These are phyloP conservation scores for Scolanthus callimorphus DNA, from an alignment of 92 coral and sea anemone species.

Conservation along the genomic window DNA sequence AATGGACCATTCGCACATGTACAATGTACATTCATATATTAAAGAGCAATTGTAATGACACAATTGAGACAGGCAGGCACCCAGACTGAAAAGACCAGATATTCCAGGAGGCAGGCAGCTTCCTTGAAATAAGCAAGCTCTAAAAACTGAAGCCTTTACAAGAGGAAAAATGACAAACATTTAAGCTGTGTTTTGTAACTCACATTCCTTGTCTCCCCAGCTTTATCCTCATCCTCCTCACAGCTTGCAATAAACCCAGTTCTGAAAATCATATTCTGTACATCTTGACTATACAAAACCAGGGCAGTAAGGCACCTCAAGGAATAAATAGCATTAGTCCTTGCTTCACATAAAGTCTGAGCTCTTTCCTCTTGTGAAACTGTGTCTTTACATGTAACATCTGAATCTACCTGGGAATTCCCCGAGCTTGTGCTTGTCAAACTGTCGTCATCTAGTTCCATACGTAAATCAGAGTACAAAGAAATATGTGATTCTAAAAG, in stretches of 20 bases:
- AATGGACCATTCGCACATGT: too few relatives aligned
- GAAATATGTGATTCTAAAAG: conserved; percentile 56
- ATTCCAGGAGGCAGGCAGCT: too few relatives aligned
- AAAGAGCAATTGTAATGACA: too few relatives aligned
- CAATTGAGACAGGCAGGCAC: too few relatives aligned
- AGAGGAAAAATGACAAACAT: too few relatives aligned
- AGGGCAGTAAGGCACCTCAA: conserved; percentile 59
- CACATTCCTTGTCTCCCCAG: background rate
- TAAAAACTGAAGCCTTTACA: too few relatives aligned
- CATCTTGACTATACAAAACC: conserved; percentile 47
- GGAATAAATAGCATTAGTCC: conserved; percentile 36
- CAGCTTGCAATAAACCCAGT: conserved; percentile 5
- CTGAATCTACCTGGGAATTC: conserved; percentile 29
- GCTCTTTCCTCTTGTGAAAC: conserved; percentile 31
- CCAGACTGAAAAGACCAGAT: too few relatives aligned
- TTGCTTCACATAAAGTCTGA: conserved; percentile 18
- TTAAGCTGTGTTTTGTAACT: too few relatives aligned
- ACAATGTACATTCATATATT: too few relatives aligned
- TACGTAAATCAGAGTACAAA: conserved; percentile 37
- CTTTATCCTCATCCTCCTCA: background rate
- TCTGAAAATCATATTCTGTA: conserved; percentile 37
- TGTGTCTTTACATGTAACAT: conserved; percentile 8
- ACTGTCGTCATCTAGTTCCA: conserved; percentile 51
- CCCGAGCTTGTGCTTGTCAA: conserved; percentile 40
- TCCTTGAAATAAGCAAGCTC: too few relatives aligned